Conservation (phyloP, 2,113 vertebrate genomes). For the Tragulus kanchil region DNA sequence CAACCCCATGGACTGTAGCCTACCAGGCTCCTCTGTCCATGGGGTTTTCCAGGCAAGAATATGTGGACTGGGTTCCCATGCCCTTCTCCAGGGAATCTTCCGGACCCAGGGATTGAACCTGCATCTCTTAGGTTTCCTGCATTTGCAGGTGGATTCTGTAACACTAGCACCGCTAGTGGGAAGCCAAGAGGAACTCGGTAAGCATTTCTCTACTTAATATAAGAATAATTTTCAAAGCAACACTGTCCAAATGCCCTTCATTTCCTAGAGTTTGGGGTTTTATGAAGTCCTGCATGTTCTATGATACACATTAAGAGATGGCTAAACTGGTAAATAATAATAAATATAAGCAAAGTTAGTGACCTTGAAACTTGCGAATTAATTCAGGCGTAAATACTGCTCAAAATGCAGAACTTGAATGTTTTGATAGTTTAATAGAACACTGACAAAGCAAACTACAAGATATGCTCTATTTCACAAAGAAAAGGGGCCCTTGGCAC, state of each 20-base stretch:
- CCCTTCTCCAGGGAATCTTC: too few species aligned
- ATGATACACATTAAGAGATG: not conserved
- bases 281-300: not conserved
- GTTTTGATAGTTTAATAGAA: conserved; percentile 72
- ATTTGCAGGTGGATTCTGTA: too few species aligned
- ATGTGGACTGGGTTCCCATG: too few species aligned
- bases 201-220: not conserved
- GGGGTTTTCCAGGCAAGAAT: too few species aligned
- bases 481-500: conserved; percentile 36
- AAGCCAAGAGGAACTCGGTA: not conserved
- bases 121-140: too few species aligned
- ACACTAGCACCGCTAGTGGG: too few species aligned
- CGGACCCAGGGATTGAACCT: too few species aligned
- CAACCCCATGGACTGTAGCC: too few species aligned
- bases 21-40: too few species aligned
- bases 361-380: conserved; percentile 71
- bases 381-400: conserved; percentile 69
- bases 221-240: conserved; percentile 8
- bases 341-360: conserved; percentile 64
- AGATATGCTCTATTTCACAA: conserved; percentile 77
- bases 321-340: conserved; percentile 49
- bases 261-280: not conserved
- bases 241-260: not conserved
- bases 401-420: conserved; percentile 54
- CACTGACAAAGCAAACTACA: conserved; percentile 66